Evolutionary conservation across 2,888 invertebrate species (phyloP), one percentile per base, ranked within the genome.

Genomic region (Meloe dianella): DNA sequence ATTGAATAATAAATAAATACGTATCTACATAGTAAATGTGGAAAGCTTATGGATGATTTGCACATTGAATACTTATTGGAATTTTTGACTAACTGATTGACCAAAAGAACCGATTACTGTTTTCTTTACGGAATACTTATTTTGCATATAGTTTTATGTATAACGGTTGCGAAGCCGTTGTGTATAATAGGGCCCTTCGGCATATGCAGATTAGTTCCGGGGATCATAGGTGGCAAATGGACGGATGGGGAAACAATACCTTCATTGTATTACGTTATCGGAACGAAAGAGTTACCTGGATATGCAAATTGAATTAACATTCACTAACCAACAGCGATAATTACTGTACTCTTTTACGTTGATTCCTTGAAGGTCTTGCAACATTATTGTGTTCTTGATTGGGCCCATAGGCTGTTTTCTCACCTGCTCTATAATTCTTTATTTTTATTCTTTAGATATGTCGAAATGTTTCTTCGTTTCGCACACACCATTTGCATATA

Each of bases 121-220:
- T 75, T 75, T 75, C 75, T 75, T 75, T 75, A 71, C 70, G 71
- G 69, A 75, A 73, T 73, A 67, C 65, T 68, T 72, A 70, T 66
- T 73, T 75, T 74, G 74, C 75, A 77, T 75, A 72, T 61, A 66
- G 64, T 63, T n/a, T n/a, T n/a, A n/a, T 66, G 57, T 69, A 71
- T 74, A 75, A 76, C 76, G 75, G 76, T 73, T 61, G 64, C 1
- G 20, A 32, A 32, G 10, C 61, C 57, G 64, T 71, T 68, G 66
- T 63, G 57, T 66, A 56, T 54, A 61, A 65, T 63, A 65, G 68
- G 67, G 64, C 66, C 69, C 65, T 47, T 60, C 68, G 74, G 72
- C 79, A 78, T 78, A 81, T 81, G 81, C 81, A 81, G 78, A 81
- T 81, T 81, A 76, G 81, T 80, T 79, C 76, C 81, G 77, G 79